Evolutionary conservation across 2,888 invertebrate genomes (phyloP).

Genomic region (Eristalinus sepulchralis): DNA sequence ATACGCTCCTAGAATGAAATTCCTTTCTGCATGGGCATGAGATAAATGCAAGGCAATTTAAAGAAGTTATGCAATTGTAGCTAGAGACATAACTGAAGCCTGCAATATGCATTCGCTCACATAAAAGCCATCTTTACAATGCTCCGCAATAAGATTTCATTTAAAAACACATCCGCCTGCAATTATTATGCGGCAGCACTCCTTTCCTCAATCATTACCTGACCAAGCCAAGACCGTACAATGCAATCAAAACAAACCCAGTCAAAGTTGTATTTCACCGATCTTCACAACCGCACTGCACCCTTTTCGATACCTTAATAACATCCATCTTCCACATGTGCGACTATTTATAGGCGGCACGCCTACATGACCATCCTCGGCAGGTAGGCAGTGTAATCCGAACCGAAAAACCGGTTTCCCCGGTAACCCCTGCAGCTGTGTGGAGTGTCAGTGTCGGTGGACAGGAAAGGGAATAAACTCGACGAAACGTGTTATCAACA

Average conservation of each 20-base stretch:
- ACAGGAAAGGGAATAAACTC: conserved; percentile 11
- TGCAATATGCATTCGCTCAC: too few species aligned
- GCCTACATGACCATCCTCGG: background rate
- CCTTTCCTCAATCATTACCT: background rate
- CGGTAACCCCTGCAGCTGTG: conserved; percentile 2
- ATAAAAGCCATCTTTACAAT: background rate
- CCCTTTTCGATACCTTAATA: conserved; percentile 24
- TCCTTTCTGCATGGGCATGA: too few species aligned
- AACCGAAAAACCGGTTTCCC: conserved; percentile 34
- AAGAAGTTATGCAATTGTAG: too few species aligned
- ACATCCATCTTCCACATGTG: background rate
- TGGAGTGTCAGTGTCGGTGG: background rate
- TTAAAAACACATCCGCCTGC: background rate
- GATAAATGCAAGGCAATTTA: too few species aligned
- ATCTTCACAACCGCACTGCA: conserved; percentile 25
- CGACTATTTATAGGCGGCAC: conserved; percentile 18
- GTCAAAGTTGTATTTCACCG: background rate
- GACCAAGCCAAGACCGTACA: background rate
- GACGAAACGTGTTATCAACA: conserved; percentile 36
- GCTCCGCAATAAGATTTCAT: background rate
- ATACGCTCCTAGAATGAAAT: too few species aligned
- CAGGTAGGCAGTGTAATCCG: conserved; percentile 19
- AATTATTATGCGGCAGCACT: background rate
- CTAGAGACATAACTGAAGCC: too few species aligned
- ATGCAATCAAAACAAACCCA: background rate